Conservation (phyloP, 2,888 invertebrate genomes). For the Branchellion lobata region DNA sequence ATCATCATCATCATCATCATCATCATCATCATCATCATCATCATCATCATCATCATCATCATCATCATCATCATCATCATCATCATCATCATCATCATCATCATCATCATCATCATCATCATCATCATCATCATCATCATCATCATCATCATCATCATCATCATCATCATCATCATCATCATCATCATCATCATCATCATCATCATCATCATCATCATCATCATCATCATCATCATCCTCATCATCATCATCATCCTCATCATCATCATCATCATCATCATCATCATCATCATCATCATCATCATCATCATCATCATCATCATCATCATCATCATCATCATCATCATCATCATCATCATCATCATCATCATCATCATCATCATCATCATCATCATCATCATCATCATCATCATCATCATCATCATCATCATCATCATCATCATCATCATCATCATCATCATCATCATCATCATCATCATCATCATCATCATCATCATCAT, state of each 20-base stretch:
- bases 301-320: conserved; percentile 21
- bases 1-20: conserved; percentile 15
- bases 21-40: conserved; percentile 12
- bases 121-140: conserved; percentile 20
- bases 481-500: conserved; percentile 10
- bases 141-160: conserved; percentile 10
- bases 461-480: conserved; percentile 20
- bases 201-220: conserved; percentile 24
- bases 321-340: conserved; percentile 1
- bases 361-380: conserved; percentile 22
- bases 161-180: conserved; percentile 20
- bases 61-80: conserved; percentile 12
- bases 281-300: conserved; percentile 21
- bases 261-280: conserved; percentile 1
- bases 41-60: conserved; percentile 17
- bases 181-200: conserved; percentile 24
- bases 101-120: conserved; percentile 11
- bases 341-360: conserved; percentile 21
- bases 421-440: no score
- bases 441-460: conserved; percentile 11
- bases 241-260: conserved; percentile 21
- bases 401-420: conserved; percentile 21
- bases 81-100: conserved; percentile 17
- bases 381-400: conserved; percentile 1
- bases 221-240: conserved; percentile 27